Evolutionary conservation across 2,113 vertebrate genomes (phyloP).

Genomic region (Suncus etruscus): DNA sequence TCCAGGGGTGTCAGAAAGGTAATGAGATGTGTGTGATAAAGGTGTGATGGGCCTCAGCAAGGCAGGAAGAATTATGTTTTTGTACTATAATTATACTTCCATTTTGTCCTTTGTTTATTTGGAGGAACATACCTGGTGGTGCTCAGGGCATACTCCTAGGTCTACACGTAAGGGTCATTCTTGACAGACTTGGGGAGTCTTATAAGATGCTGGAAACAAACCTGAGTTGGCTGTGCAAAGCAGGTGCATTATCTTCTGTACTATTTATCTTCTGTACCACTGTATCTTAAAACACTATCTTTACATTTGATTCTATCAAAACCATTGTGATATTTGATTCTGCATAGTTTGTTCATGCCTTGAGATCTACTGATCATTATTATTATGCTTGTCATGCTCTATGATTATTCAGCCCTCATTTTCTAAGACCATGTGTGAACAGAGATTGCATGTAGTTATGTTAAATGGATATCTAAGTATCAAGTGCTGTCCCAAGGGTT

Average conservation of each 20-base stretch:
- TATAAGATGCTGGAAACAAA: no score
- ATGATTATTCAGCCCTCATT: neutral
- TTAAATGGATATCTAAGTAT: slow-evolving; percentile 13
- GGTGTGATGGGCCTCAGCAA: accelerated
- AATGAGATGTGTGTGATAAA: neutral
- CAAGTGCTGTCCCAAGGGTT: neutral
- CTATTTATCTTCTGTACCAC: no score
- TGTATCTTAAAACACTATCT: neutral
- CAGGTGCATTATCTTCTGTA: no score
- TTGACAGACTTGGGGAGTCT: no score
- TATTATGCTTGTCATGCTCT: neutral
- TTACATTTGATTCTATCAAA: slow-evolving; percentile 4
- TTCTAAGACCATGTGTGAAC: neutral
- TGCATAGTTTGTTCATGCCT: neutral
- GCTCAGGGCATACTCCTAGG: no score
- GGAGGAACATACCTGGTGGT: no score
- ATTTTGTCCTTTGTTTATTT: no score
- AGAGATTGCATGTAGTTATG: neutral
- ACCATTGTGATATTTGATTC: neutral
- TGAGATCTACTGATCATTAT: neutral
- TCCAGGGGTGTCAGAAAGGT: neutral
- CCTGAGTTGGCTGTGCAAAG: no score
- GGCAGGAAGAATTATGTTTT: neutral
- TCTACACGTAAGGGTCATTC: no score
- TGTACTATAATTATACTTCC: neutral